phyloP scores from a whole-genome alignment of 2,113 vertebrate genomes.

The Hyla sarda region DNA sequence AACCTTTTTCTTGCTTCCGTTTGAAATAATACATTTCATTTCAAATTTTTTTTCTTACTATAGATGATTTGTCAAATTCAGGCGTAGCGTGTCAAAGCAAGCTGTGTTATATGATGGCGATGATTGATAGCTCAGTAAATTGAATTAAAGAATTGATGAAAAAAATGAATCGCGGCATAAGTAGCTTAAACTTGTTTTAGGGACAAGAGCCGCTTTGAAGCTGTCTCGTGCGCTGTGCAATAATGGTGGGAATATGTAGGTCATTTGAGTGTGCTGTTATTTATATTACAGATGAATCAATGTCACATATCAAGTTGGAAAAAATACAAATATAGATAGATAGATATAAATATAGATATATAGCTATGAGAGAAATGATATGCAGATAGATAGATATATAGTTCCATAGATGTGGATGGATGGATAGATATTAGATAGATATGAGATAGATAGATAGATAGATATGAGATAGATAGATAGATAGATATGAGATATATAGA shows the following conservation, averaged over 20 bases:
- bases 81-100: slow-evolving; percentile 26
- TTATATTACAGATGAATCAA: slow-evolving; percentile 28
- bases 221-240: slow-evolving; percentile 19
- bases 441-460: too few species aligned
- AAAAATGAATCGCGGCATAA: slow-evolving; percentile 48
- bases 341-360: too few species aligned
- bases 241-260: slow-evolving; percentile 29
- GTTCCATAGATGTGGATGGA: too few species aligned
- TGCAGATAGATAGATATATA: too few species aligned
- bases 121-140: slow-evolving; percentile 56
- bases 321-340: too few species aligned
- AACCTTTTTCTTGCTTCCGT: slow-evolving; percentile 52
- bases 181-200: slow-evolving; percentile 43
- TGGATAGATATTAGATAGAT: too few species aligned
- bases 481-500: too few species aligned
- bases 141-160: slow-evolving; percentile 55
- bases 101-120: slow-evolving; percentile 31
- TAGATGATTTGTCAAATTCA: slow-evolving; percentile 54
- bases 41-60: slow-evolving; percentile 33
- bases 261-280: slow-evolving; percentile 39
- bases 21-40: slow-evolving; percentile 48
- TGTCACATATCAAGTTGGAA: background rate
- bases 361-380: too few species aligned
- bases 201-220: slow-evolving; percentile 35
- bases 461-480: too few species aligned